These are phyloP conservation scores for Ctenosaura bakeri DNA, from an alignment of 2,797 vertebrate species.

Conservation along the genomic window DNA sequence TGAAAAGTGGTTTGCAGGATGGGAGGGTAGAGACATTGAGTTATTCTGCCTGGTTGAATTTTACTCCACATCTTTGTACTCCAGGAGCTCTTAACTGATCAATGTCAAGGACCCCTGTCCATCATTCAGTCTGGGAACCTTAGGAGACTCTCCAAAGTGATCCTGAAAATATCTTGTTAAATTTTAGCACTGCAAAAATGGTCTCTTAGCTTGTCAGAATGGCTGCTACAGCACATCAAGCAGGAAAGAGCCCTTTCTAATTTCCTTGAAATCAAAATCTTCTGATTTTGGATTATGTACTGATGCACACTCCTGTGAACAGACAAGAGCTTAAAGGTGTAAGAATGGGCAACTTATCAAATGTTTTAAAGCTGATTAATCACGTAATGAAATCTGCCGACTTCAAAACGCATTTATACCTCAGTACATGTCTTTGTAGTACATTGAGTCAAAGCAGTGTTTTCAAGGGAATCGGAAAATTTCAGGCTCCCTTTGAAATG, in stretches of 20 bases:
- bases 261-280: not conserved
- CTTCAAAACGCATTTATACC: not conserved
- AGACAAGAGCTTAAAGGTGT: not conserved
- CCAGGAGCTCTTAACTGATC: no score
- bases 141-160: not conserved
- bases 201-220: not conserved
- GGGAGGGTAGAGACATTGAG: no score
- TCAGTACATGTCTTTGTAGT: not conserved
- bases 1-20: no score
- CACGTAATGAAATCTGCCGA: conserved; percentile 7
- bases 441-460: not conserved
- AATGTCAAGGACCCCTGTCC: no score
- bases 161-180: not conserved
- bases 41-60: no score
- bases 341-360: not conserved
- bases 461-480: not conserved
- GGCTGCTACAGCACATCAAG: not conserved
- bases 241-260: not conserved
- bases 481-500: not conserved
- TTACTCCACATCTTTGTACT: no score
- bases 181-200: not conserved
- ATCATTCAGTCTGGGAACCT: no score
- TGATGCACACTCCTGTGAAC: not conserved
- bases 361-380: not conserved
- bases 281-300: conserved; percentile 1